Evolutionary conservation across 2,797 vertebrate species (phyloP).

Genomic region (Prunella strophiata): DNA sequence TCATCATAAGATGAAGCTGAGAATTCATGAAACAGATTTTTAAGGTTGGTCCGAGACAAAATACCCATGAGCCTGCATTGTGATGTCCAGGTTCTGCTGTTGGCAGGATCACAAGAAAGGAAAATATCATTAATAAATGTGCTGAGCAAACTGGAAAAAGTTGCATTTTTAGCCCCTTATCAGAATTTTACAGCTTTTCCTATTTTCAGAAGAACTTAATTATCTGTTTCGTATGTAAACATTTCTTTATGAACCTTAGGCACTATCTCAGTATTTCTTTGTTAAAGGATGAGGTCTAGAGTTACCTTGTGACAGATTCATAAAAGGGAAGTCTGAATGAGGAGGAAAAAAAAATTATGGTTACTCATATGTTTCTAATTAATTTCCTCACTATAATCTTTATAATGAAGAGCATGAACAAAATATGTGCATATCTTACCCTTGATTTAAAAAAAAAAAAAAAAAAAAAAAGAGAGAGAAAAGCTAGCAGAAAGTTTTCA

Average conservation of each 20-base stretch:
- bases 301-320: conserved; percentile 12
- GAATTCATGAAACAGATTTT: background rate
- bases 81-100: background rate
- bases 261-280: conserved; percentile 5
- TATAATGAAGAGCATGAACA: background rate
- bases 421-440: conserved; percentile 8
- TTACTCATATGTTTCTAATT: conserved; percentile 44
- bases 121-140: conserved; percentile 34
- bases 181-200: conserved; percentile 37
- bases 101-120: background rate
- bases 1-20: background rate
- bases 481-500: background rate
- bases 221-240: conserved; percentile 8
- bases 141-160: background rate
- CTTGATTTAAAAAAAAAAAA: background rate
- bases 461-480: background rate
- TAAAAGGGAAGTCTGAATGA: background rate
- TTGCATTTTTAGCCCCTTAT: background rate
- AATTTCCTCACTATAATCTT: conserved; percentile 5
- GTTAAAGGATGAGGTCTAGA: background rate
- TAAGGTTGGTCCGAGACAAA: background rate
- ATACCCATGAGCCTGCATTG: background rate
- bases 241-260: background rate
- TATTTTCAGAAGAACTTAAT: background rate
- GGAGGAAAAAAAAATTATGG: background rate